phyloP scores from a whole-genome alignment of 2,113 vertebrate species.

The Megaceryle torquata region DNA sequence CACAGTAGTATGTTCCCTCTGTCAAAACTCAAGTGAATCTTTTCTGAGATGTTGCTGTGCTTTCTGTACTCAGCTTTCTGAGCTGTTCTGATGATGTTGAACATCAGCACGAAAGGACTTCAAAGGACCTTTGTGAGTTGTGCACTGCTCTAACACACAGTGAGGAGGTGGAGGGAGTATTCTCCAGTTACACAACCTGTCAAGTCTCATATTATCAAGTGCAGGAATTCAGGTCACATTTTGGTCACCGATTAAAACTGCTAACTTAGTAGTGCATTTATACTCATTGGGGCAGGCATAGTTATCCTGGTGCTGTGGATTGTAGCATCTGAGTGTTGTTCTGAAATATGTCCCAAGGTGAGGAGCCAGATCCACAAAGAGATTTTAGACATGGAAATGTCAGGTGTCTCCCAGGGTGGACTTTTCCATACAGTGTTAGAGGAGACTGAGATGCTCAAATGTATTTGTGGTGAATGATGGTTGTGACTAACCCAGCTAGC shows the following conservation, averaged over 20 bases:
- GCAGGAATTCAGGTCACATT: neutral
- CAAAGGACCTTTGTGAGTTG: neutral
- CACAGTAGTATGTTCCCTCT: neutral
- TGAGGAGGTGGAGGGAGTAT: neutral
- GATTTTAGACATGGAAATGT: neutral
- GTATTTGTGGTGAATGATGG: neutral
- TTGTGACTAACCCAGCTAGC: neutral
- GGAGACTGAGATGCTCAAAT: neutral
- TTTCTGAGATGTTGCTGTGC: neutral
- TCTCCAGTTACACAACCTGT: accelerated
- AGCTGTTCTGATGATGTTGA: neutral
- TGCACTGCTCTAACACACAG: neutral
- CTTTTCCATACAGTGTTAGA: neutral
- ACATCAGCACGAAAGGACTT: neutral
- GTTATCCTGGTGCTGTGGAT: neutral
- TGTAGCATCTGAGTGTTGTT: neutral
- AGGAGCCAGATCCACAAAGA: neutral
- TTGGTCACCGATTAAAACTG: neutral
- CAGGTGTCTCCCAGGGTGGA: neutral
- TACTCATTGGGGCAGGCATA: neutral
- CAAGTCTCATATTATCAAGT: neutral
- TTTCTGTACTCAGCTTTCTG: neutral
- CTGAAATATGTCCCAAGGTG: neutral
- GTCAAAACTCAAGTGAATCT: neutral
- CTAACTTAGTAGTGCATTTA: neutral